phyloP scores from a whole-genome alignment of 2,888 invertebrate species.

The Idaea dimidiata region DNA sequence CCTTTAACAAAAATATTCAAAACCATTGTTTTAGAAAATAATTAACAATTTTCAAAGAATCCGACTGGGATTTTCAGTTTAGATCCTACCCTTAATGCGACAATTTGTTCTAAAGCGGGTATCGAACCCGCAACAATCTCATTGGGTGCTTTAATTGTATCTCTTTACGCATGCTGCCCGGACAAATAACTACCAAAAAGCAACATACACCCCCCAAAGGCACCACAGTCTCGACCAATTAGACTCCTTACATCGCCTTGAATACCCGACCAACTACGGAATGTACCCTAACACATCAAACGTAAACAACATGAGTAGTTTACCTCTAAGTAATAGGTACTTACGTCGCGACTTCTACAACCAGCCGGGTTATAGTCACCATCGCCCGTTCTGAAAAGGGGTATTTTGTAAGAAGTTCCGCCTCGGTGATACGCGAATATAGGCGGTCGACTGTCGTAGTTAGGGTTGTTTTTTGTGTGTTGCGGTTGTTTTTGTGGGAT shows the following conservation, averaged over 20 bases:
- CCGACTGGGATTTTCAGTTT: too few species aligned
- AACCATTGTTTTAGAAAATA: too few species aligned
- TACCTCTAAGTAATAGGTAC: conserved; percentile 41
- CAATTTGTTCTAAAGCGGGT: background rate
- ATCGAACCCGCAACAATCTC: background rate
- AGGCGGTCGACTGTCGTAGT: conserved; percentile 50
- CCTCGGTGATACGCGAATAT: conserved; percentile 70
- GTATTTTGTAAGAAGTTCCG: conserved; percentile 76
- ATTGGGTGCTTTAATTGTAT: background rate
- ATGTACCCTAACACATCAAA: conserved; percentile 42
- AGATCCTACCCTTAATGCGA: background rate
- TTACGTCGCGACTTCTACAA: conserved; percentile 64
- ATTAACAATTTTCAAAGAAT: too few species aligned
- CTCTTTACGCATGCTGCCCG: conserved; percentile 64
- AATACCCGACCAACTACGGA: conserved; percentile 58
- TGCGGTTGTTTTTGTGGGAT: conserved; percentile 41
- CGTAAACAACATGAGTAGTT: background rate
- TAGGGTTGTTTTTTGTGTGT: conserved; percentile 40
- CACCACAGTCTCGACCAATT: conserved; percentile 76
- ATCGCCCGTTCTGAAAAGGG: conserved; percentile 79
- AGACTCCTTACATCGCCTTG: conserved; percentile 69
- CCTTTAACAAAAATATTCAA: too few species aligned
- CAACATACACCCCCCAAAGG: conserved; percentile 52
- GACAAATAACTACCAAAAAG: conserved; percentile 39
- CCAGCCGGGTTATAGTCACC: conserved; percentile 64